A percentile compares a stretch with the other conserved stretches of the same genome.
Evolutionary conservation across 1,140 invertebrate genomes (phyloP).

Genomic region (Lerema accius): DNA sequence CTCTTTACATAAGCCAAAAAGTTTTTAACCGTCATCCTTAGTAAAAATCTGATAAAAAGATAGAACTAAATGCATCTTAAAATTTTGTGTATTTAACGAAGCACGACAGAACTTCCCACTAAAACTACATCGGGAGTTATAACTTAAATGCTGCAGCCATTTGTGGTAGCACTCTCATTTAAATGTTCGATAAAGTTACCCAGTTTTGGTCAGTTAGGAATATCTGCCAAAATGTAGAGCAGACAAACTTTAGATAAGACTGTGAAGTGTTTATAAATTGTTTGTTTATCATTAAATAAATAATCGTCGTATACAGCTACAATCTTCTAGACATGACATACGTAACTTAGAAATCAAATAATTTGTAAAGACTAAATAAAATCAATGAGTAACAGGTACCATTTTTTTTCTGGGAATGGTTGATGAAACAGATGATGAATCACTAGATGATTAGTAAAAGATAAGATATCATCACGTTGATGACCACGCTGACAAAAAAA

Average conservation of each 20-base stretch:
- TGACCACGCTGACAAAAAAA: too few relatives aligned
- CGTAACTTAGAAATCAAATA: too few relatives aligned
- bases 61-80: neutral
- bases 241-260: neutral
- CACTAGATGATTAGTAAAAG: too few relatives aligned
- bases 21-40: too few relatives aligned
- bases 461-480: too few relatives aligned
- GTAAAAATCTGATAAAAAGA: neutral
- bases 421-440: too few relatives aligned
- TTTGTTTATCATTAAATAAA: neutral
- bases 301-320: too few relatives aligned
- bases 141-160: constrained; percentile 13
- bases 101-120: constrained; percentile 5
- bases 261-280: neutral
- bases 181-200: constrained; percentile 22
- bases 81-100: neutral
- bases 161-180: constrained; percentile 12
- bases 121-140: constrained; percentile 12
- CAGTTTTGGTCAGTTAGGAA: constrained; percentile 9
- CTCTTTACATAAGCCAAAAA: too few relatives aligned
- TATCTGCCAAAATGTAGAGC: constrained; percentile 9
- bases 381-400: too few relatives aligned
- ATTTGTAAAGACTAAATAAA: too few relatives aligned
- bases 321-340: too few relatives aligned
- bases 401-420: too few relatives aligned